Base-by-base conservation (phyloP, 2,888 invertebrate genomes). In the Polietes domitor region DNA sequence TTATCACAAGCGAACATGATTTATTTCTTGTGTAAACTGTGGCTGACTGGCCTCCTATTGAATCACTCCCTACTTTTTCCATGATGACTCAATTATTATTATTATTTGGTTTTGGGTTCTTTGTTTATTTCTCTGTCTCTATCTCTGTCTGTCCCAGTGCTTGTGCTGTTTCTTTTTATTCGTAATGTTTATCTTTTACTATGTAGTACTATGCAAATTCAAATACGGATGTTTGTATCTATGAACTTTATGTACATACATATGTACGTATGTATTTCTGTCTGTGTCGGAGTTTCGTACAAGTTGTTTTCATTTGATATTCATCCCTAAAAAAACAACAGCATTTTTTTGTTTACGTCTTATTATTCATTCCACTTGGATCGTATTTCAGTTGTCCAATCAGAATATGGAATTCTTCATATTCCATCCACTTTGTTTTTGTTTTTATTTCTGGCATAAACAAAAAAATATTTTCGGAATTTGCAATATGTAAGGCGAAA, bases 71-170 rank as follows among this genome's bases (percentile, higher is more conserved):
- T n/a, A n/a, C n/a, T 71, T 15, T 53, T 41, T 75, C 74, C 28
- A 71, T 75, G 72, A 82, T 82, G 75, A 78, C 75, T 82, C 75
- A 82, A 82, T 78, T 74, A 78, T 75, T 82, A n/a, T n/a, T n/a
- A n/a, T n/a, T n/a, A n/a, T n/a, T n/a, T n/a, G n/a, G n/a, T n/a
- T n/a, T n/a, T n/a, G n/a, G n/a, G n/a, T n/a, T n/a, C n/a, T n/a
- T n/a, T n/a, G n/a, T n/a, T n/a, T n/a, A n/a, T n/a, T n/a, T n/a
- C n/a, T n/a, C n/a, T n/a, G n/a, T 74, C 6, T 37, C 7, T 32
- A 32, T 32, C 32, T 32, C 7, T 32, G 32, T 32, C 4, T 32
- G 3, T 32, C 7, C 32, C 32, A n/a, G n/a, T n/a, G 32, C 26
- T 53, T 50, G 32, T 75, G n/a, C n/a, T 47, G 26, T 61, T 77